Base-by-base conservation (phyloP, 1,140 invertebrate species). In the Teleopsis dalmanni region DNA sequence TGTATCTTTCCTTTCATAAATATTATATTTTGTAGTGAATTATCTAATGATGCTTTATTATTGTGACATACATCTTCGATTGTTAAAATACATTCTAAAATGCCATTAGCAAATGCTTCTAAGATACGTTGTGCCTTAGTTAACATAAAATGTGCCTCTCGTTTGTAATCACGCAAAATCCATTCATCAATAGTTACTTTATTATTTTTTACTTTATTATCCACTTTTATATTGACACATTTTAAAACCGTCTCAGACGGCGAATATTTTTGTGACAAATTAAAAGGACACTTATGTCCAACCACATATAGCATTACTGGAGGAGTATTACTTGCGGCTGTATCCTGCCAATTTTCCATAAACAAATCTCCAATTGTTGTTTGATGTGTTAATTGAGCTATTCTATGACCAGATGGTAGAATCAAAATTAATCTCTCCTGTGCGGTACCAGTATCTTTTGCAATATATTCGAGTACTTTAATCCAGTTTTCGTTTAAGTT, bases 301-400 rank as follows among this genome's bases (percentile, higher is more conserved):
- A 16, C 19, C 19, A 61, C 37, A 42, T 57, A 66, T 2, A 57
- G 2, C 64, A 67, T 66, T 2, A 56, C 64, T 4, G 56, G 59
- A 0, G 60, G 59, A 46, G 50, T 55, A 3, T 42, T 18, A 0
- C 48, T 34, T 13, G 54, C 51, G 10, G 46, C 36, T 51, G 4
- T 47, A 31, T 67, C 53, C 5, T 43, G 40, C 64, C 64, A 67
- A 9, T 59, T 45, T 4, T 55, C 42, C 5, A 67, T 62, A 52
- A 48, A 68, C 4, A 65, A 47, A 53, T 67, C 51, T 5, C n/a
- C n/a, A 53, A 27, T 1, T 64, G 62, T 25, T 3, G 49, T 0
- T 53, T 57, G 1, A 11, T 1, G 1, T 14, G 2, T 11, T 23
- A 52, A 2, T n/a, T n/a, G n/a, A n/a, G n/a, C n/a, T 13, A 49